Percentiles rank a stretch among this genome's conserved stretches.
phyloP scores from a whole-genome alignment of 2,888 invertebrate species.

The Galerucella calmariensis region DNA sequence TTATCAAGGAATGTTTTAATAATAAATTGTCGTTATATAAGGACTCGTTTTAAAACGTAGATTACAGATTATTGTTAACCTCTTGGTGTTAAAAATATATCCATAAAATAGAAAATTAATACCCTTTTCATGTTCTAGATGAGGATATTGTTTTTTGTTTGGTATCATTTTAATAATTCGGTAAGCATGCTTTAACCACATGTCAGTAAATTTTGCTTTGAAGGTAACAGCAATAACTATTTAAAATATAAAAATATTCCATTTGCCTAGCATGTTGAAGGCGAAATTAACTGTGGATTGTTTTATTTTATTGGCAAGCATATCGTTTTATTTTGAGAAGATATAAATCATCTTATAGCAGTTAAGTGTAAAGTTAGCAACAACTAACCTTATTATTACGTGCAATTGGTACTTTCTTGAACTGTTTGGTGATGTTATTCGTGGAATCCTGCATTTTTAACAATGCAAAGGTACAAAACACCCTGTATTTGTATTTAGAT shows the following conservation, averaged over 20 bases:
- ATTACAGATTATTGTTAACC: background rate
- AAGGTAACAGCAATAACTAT: conserved; percentile 12
- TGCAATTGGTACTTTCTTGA: background rate
- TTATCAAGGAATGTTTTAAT: background rate
- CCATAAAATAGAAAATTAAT: conserved; percentile 1
- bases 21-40: background rate
- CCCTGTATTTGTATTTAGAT: too few relatives aligned
- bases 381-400: background rate
- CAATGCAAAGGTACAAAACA: background rate
- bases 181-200: conserved; percentile 10
- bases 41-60: background rate
- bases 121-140: conserved; percentile 2
- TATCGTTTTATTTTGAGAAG: conserved; percentile 6
- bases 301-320: conserved; percentile 18
- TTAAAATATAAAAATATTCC: conserved; percentile 10
- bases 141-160: background rate
- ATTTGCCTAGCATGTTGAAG: background rate
- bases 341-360: conserved; percentile 11
- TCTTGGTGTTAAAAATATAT: background rate
- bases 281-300: conserved; percentile 8
- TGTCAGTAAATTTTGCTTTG: conserved; percentile 12
- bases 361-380: background rate
- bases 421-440: background rate
- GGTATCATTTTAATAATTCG: background rate
- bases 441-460: background rate